A percentile compares a stretch with the other conserved stretches of the same genome.
Conservation (phyloP, 2,797 vertebrate species). For the Crax fasciolata region DNA sequence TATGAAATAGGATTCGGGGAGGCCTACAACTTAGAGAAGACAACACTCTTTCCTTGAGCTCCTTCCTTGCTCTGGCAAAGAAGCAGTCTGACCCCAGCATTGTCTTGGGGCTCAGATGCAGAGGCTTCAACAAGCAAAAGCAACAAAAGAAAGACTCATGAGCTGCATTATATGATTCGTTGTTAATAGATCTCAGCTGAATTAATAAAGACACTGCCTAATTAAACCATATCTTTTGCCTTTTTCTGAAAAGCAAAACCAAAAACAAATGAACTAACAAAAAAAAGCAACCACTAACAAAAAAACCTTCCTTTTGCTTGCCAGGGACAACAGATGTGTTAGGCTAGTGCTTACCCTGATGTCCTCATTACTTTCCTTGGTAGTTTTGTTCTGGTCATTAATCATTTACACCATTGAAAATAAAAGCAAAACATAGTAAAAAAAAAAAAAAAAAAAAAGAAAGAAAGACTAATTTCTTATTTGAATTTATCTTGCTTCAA, state of each 20-base stretch:
- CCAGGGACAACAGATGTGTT: background rate
- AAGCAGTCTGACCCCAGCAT: background rate
- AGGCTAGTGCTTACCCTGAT: background rate
- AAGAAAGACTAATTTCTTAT: background rate
- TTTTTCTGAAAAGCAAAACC: background rate
- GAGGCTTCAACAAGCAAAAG: background rate
- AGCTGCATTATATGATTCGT: background rate
- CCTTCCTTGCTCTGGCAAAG: background rate
- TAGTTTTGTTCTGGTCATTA: background rate
- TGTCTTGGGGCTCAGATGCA: fast-evolving
- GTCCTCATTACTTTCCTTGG: background rate
- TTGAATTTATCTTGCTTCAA: background rate
- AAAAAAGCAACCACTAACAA: background rate
- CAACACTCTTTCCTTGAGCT: background rate
- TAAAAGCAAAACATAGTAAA: background rate
- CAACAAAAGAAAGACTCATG: background rate
- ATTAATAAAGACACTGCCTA: background rate
- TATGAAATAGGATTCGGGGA: background rate
- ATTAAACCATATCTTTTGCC: background rate
- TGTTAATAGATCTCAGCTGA: background rate
- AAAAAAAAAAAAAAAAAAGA: background rate
- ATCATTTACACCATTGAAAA: background rate
- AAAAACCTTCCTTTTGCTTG: background rate
- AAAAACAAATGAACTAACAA: background rate
- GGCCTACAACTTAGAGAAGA: background rate